Conservation (phyloP, 2,888 invertebrate species). For the Rhabditoides inermis region DNA sequence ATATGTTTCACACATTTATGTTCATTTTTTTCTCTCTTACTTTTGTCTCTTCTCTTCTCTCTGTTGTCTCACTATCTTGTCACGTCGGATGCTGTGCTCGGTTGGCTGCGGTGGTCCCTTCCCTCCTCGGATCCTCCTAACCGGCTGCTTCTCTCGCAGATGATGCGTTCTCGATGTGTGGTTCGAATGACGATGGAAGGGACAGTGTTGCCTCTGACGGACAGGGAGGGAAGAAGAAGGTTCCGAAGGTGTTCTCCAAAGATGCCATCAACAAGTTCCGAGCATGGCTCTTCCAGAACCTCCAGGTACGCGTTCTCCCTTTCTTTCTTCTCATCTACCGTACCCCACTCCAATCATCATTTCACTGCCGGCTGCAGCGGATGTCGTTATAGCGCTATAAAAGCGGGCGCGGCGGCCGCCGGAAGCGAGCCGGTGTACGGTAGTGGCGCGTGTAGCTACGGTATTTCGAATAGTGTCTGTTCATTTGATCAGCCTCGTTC, state of each 20-base stretch:
- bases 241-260: slow-evolving; percentile 52
- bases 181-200: slow-evolving; percentile 45
- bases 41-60: slow-evolving; percentile 1
- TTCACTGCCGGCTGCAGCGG: slow-evolving; percentile 5
- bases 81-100: no score
- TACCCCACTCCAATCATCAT: slow-evolving; percentile 9
- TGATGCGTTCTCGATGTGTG: slow-evolving; percentile 39
- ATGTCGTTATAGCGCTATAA: neutral
- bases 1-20: slow-evolving; percentile 6
- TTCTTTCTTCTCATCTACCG: slow-evolving; percentile 5
- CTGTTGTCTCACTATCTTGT: slow-evolving; percentile 6
- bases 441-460: no score
- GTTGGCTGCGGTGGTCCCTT: no score
- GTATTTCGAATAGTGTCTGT: no score
- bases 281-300: slow-evolving; percentile 51
- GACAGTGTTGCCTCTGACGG: slow-evolving; percentile 43
- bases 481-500: no score
- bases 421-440: neutral
- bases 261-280: slow-evolving; percentile 52
- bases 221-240: slow-evolving; percentile 31
- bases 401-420: neutral
- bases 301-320: slow-evolving; percentile 32
- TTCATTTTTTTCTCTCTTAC: slow-evolving; percentile 4
- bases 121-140: neutral
- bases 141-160: slow-evolving; percentile 26